Conservation (phyloP, 1,140 invertebrate species). For the Caenorhabditis inopinata region DNA sequence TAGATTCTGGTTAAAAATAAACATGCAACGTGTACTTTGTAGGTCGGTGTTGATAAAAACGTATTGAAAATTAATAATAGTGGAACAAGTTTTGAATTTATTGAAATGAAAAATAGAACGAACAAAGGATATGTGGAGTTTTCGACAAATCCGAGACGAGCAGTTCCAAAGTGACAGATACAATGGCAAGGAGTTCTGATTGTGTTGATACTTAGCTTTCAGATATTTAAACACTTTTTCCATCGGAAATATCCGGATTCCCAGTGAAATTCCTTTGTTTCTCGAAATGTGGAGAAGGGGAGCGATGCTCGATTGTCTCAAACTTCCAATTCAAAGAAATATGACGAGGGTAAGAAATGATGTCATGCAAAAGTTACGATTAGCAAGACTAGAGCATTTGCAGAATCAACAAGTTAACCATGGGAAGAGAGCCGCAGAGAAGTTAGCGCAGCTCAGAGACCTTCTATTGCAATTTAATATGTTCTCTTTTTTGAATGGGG, state of each 20-base stretch:
- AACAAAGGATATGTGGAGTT: background rate
- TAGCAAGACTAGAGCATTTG: background rate
- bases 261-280: background rate
- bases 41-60: background rate
- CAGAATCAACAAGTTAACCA: background rate
- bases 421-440: background rate
- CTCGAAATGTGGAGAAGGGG: background rate
- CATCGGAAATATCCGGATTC: background rate
- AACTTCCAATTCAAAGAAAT: background rate
- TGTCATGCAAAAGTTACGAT: conserved; percentile 1
- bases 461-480: background rate
- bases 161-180: background rate
- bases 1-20: no score
- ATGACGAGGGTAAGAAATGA: background rate
- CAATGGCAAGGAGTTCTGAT: no score
- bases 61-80: background rate
- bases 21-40: background rate
- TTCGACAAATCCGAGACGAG: background rate
- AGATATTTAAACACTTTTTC: background rate
- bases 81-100: background rate
- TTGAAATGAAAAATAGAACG: background rate
- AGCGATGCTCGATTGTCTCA: background rate
- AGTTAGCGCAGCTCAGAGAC: background rate
- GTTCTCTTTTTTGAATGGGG: conserved; percentile 7
- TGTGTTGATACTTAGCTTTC: no score